Evolutionary conservation across 2,113 vertebrate genomes (phyloP).

Genomic region (Apistogramma diplotaenia): DNA sequence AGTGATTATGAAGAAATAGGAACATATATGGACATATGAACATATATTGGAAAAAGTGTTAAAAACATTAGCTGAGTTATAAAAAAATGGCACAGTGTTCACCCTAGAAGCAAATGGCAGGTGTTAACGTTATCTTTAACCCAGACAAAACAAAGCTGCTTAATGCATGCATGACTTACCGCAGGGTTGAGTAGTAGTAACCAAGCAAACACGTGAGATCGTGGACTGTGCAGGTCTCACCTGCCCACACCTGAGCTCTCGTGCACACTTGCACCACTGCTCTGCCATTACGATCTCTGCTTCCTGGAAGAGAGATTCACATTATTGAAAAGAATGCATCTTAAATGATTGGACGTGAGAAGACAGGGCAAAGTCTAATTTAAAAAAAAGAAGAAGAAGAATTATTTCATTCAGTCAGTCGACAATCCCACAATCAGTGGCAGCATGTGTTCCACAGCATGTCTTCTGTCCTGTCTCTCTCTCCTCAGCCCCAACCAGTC

Average conservation of each 20-base stretch:
- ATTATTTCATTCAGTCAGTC: background rate
- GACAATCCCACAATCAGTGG: too few species aligned
- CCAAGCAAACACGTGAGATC: conserved; percentile 77
- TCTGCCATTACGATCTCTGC: conserved; percentile 78
- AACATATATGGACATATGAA: too few species aligned
- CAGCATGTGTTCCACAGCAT: too few species aligned
- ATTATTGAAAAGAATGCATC: background rate
- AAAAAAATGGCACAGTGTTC: background rate
- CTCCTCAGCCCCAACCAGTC: too few species aligned
- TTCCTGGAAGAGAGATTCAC: conserved; percentile 76
- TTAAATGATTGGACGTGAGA: background rate
- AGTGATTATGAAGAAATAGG: background rate
- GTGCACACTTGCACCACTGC: conserved; percentile 80
- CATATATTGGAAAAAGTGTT: background rate
- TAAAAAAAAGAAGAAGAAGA: background rate
- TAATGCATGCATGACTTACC: conserved; percentile 60
- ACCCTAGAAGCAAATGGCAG: background rate
- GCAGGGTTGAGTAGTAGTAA: conserved; percentile 79
- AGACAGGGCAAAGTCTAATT: background rate
- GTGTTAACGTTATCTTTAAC: background rate
- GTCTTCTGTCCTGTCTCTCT: too few species aligned
- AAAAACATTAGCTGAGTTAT: background rate
- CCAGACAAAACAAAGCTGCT: background rate
- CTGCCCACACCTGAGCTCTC: conserved; percentile 72
- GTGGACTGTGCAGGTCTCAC: conserved; percentile 58